These are phyloP conservation scores for Psococerastis gibbosa DNA, from an alignment of 2,888 invertebrate species.

Conservation along the genomic window DNA sequence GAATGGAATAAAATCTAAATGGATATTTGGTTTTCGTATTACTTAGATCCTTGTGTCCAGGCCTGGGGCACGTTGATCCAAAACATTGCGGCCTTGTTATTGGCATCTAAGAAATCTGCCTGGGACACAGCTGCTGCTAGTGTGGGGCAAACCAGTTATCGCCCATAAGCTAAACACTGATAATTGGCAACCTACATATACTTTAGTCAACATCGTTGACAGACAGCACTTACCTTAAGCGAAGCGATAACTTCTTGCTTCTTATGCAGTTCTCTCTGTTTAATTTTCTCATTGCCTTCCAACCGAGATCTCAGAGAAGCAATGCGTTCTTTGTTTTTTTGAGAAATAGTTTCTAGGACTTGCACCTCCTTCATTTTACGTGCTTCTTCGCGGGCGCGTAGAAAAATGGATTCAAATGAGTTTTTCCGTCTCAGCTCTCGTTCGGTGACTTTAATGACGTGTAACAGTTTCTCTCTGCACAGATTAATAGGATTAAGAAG, in stretches of 20 bases:
- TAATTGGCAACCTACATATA: too few relatives aligned
- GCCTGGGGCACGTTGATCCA: too few relatives aligned
- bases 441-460: constrained; percentile 1
- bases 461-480: not conserved
- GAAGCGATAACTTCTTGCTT: constrained; percentile 5
- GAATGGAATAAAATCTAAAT: too few relatives aligned
- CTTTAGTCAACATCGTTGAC: too few relatives aligned
- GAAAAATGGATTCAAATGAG: not conserved
- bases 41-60: too few relatives aligned
- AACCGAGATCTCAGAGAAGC: not conserved
- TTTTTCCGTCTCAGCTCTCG: not conserved
- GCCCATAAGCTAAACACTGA: too few relatives aligned
- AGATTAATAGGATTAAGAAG: not conserved
- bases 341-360: not conserved
- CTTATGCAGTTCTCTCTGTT: constrained; percentile 4
- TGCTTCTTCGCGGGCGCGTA: not conserved
- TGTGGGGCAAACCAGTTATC: too few relatives aligned
- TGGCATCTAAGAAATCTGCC: too few relatives aligned
- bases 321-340: not conserved
- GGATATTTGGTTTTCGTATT: too few relatives aligned
- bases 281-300: not conserved
- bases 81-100: too few relatives aligned
- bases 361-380: not conserved
- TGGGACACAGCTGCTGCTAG: too few relatives aligned
- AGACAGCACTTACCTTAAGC: not conserved